phyloP scores from a whole-genome alignment of 1,140 invertebrate species.

The Manduca sexta region DNA sequence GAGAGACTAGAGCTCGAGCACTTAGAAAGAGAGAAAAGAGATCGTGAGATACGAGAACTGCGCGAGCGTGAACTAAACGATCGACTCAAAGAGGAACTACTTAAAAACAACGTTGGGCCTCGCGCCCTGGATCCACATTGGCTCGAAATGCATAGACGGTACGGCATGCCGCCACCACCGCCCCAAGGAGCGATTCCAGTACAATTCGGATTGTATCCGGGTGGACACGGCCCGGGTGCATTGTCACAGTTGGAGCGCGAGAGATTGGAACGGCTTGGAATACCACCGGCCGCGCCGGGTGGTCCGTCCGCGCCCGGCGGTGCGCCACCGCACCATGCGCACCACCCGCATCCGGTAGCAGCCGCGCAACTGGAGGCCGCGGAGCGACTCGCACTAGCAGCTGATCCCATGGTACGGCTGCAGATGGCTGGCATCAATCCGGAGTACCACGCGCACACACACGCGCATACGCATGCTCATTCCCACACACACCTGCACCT shows the following conservation, averaged over 20 bases:
- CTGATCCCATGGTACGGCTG: constrained; percentile 78
- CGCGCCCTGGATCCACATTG: constrained; percentile 89
- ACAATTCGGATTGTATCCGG: constrained; percentile 76
- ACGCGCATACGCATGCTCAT: constrained; percentile 87
- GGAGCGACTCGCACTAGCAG: constrained; percentile 60
- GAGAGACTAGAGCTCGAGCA: constrained; percentile 88
- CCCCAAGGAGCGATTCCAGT: constrained; percentile 75
- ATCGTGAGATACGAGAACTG: constrained; percentile 88
- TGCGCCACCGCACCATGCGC: constrained; percentile 48
- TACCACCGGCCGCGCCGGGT: constrained; percentile 73
- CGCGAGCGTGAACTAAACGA: constrained; percentile 88
- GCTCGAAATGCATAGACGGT: constrained; percentile 90
- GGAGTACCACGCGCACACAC: constrained; percentile 87
- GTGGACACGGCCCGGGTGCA: constrained; percentile 77
- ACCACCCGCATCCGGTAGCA: constrained; percentile 73
- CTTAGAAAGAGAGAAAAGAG: constrained; percentile 87
- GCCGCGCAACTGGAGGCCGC: constrained; percentile 75
- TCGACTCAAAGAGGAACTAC: constrained; percentile 84
- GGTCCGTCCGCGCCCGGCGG: constrained; percentile 38
- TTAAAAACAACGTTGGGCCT: constrained; percentile 80
- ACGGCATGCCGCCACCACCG: constrained; percentile 55
- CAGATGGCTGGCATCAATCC: constrained; percentile 90
- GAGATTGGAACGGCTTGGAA: constrained; percentile 86
- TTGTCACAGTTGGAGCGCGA: constrained; percentile 90
- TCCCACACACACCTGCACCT: constrained; percentile 93